Percentiles rank a stretch among this genome's conserved stretches.
These are phyloP conservation scores for Drosophila micromelanica DNA, from an alignment of 1,140 invertebrate species.

Conservation along the genomic window DNA sequence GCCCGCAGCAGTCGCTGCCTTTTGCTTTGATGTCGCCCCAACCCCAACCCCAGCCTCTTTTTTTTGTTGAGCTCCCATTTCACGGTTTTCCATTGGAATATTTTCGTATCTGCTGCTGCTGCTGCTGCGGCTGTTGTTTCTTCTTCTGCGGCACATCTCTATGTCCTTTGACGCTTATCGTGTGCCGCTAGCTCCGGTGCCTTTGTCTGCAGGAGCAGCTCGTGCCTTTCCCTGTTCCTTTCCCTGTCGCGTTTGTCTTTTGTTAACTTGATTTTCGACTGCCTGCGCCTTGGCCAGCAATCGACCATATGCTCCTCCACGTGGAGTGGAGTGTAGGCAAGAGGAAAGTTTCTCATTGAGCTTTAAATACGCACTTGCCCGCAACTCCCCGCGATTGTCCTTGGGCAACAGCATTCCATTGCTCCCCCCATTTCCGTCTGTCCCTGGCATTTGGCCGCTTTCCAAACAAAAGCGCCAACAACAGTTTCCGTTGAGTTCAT, in stretches of 20 bases:
- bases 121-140: constrained; percentile 10
- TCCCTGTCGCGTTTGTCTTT: constrained; percentile 56
- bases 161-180: constrained; percentile 78
- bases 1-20: constrained; percentile 75
- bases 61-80: constrained; percentile 34
- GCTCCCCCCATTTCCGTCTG: neutral
- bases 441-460: constrained; percentile 16
- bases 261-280: constrained; percentile 62
- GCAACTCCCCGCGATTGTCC: constrained; percentile 5
- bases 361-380: constrained; percentile 54
- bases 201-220: constrained; percentile 2
- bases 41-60: neutral
- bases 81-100: constrained; percentile 34
- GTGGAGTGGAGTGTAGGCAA: constrained; percentile 6
- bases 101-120: constrained; percentile 13
- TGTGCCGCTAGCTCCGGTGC: constrained; percentile 20
- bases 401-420: neutral
- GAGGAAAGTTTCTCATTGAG: constrained; percentile 46
- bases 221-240: neutral
- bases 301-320: constrained; percentile 43
- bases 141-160: constrained; percentile 24
- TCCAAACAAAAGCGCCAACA: constrained; percentile 12
- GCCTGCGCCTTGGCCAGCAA: constrained; percentile 4
- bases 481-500: constrained; percentile 2
- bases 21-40: constrained; percentile 42